phyloP scores from a whole-genome alignment of 2,113 vertebrate species.

The Baryphthengus martii region DNA sequence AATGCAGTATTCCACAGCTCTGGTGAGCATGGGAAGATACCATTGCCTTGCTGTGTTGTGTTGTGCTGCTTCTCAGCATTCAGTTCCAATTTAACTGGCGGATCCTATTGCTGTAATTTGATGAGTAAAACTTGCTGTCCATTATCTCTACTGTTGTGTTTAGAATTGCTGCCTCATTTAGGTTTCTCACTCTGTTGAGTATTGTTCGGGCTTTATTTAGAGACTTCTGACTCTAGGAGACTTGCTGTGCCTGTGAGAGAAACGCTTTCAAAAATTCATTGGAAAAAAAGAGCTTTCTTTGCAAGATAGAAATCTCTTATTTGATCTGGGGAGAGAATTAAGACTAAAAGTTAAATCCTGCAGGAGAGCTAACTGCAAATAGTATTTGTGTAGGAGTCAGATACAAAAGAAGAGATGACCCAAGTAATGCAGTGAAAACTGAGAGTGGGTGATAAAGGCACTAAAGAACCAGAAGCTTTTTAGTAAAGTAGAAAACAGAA shows the following conservation, averaged over 20 bases:
- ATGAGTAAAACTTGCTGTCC: constrained; percentile 26
- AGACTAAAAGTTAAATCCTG: constrained; percentile 56
- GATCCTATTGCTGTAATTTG: constrained; percentile 23
- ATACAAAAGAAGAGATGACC: constrained; percentile 41
- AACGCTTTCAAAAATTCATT: constrained; percentile 16
- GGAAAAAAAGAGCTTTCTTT: constrained; percentile 5
- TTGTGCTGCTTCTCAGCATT: constrained; percentile 3
- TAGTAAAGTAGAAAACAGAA: background rate
- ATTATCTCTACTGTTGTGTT: constrained; percentile 13
- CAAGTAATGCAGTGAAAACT: constrained; percentile 16
- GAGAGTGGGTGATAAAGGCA: constrained; percentile 20
- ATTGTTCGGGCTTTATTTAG: constrained; percentile 43
- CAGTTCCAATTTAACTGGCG: constrained; percentile 22
- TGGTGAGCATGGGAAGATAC: background rate
- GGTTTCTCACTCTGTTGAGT: background rate
- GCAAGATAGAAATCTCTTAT: constrained; percentile 35
- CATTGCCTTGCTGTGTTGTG: background rate
- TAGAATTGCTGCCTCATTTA: background rate
- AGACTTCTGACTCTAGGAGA: background rate
- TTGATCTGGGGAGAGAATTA: constrained; percentile 50
- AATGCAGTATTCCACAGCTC: background rate
- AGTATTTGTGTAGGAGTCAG: constrained; percentile 34
- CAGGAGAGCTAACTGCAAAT: constrained; percentile 10
- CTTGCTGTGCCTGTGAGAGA: constrained; percentile 3
- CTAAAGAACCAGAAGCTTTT: constrained; percentile 29